Evolutionary conservation across 2,113 vertebrate species (phyloP).

Genomic region (Bubo blakistoni): DNA sequence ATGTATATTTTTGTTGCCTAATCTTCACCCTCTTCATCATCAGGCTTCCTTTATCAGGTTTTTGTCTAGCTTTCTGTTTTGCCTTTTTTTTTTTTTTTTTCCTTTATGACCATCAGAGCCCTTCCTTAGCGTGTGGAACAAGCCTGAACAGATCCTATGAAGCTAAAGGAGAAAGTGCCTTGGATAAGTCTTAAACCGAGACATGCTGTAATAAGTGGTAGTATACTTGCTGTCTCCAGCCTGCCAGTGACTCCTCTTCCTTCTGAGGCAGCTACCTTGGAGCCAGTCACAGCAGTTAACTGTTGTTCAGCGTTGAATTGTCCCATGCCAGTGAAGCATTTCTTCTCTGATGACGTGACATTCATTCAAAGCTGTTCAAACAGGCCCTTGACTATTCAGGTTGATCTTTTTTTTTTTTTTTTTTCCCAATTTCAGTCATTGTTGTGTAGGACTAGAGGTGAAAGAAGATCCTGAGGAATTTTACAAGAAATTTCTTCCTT

Average conservation of each 20-base stretch:
- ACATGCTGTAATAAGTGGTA: neutral
- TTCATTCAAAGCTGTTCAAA: conserved; percentile 41
- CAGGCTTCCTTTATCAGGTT: neutral
- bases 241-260: neutral
- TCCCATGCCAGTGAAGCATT: conserved; percentile 37
- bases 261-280: conserved; percentile 12
- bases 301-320: conserved; percentile 29
- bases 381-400: neutral
- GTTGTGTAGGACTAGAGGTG: conserved; percentile 81
- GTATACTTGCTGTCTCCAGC: neutral
- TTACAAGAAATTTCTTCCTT: conserved; percentile 78
- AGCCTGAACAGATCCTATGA: neutral
- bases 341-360: neutral
- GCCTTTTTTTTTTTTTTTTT: neutral
- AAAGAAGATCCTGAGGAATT: conserved; percentile 79
- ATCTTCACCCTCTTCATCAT: neutral
- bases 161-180: neutral
- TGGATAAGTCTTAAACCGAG: neutral
- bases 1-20: neutral
- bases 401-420: neutral
- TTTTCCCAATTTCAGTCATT: conserved; percentile 65
- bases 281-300: conserved; percentile 41
- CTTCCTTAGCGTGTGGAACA: neutral
- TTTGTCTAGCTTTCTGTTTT: neutral
- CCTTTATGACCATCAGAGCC: neutral